Percentiles rank a stretch among this genome's conserved stretches.
phyloP scores from a whole-genome alignment of 2,113 vertebrate genomes.

The Psilopsiagon aymara region DNA sequence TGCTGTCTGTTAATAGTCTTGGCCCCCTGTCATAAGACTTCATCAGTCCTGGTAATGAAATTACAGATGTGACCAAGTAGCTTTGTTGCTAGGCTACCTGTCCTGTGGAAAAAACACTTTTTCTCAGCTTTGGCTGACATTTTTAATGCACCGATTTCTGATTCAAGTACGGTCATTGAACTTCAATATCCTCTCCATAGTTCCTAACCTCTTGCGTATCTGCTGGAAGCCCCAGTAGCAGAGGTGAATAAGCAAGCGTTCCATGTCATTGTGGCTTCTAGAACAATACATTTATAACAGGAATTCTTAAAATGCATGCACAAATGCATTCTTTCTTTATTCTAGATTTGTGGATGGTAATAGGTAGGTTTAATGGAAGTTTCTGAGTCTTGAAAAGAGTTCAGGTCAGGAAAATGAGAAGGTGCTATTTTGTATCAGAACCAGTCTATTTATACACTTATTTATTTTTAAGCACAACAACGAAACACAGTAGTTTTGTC shows the following conservation, averaged over 20 bases:
- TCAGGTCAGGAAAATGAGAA: neutral
- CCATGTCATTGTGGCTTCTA: neutral
- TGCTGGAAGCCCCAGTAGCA: neutral
- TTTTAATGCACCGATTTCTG: neutral
- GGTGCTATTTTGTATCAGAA: neutral
- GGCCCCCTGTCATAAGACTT: neutral
- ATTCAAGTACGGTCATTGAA: neutral
- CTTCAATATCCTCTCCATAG: neutral
- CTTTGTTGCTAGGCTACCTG: conserved; percentile 47
- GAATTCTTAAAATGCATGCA: neutral
- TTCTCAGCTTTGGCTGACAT: neutral
- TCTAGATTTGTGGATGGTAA: neutral
- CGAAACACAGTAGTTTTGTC: neutral
- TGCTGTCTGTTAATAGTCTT: neutral
- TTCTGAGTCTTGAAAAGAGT: neutral
- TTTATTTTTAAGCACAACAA: neutral
- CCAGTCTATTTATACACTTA: neutral
- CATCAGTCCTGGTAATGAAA: conserved; percentile 32
- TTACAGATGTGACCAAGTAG: neutral
- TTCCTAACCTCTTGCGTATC: neutral
- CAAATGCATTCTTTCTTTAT: neutral
- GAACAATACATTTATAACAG: rapidly evolving
- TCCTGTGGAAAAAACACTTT: neutral
- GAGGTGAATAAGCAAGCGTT: neutral
- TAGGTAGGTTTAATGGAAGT: neutral